These are phyloP conservation scores for Acropora yongei DNA, from an alignment of 64 coral and sea anemone genomes.

Conservation along the genomic window DNA sequence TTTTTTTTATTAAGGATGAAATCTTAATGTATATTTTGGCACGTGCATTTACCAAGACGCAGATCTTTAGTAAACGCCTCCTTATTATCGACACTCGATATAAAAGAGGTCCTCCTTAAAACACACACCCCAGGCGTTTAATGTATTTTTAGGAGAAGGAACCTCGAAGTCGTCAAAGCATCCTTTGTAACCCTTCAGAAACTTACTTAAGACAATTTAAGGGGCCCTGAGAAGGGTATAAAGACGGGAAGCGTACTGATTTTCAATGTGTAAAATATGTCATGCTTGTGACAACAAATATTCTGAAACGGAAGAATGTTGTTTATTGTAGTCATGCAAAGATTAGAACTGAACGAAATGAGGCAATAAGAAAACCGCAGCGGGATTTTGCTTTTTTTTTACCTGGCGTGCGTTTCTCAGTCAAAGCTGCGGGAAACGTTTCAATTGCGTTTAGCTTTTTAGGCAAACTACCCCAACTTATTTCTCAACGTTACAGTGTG, in stretches of 20 bases:
- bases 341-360: not conserved
- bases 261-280: slow-evolving; percentile 8
- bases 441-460: not conserved
- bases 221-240: not conserved
- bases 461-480: not conserved
- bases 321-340: not conserved
- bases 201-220: not conserved
- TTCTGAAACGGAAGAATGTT: not conserved
- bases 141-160: not conserved
- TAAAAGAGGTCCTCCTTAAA: not conserved
- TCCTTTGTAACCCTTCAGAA: not conserved
- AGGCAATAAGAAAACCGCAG: slow-evolving; percentile 9
- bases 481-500: not conserved
- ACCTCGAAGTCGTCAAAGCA: not conserved
- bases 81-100: not conserved
- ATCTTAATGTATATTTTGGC: not conserved
- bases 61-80: too few species aligned
- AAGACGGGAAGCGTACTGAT: slow-evolving; percentile 11
- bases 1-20: not conserved
- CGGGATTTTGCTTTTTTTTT: not conserved
- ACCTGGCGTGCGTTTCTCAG: not conserved
- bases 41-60: too few species aligned
- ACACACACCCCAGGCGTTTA: slow-evolving; percentile 2
- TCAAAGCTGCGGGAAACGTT: not conserved
- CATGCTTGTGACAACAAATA: not conserved